These are phyloP conservation scores for Trachelus stipa DNA, from an alignment of 2,888 invertebrate species.

Conservation along the genomic window DNA sequence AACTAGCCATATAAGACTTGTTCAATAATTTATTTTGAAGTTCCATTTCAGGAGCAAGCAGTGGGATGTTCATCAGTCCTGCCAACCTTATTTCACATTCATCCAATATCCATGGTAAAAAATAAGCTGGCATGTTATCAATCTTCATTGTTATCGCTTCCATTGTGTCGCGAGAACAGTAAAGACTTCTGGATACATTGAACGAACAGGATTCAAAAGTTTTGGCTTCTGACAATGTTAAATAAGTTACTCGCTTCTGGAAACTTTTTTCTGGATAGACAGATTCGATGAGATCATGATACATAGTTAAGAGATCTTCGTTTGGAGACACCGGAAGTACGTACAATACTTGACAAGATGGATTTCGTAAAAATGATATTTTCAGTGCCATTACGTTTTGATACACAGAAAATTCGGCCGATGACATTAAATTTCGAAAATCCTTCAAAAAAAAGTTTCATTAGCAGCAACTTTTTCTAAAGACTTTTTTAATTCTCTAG, in stretches of 20 bases:
- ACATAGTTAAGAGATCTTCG: slow-evolving; percentile 37
- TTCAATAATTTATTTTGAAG: slow-evolving; percentile 35
- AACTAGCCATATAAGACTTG: slow-evolving; percentile 27
- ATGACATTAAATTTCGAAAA: slow-evolving; percentile 28
- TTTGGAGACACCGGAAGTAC: slow-evolving; percentile 36
- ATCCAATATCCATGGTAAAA: slow-evolving; percentile 43
- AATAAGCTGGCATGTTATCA: slow-evolving; percentile 30
- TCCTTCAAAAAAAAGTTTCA: slow-evolving; percentile 16
- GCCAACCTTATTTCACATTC: slow-evolving; percentile 45
- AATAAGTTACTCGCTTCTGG: slow-evolving; percentile 34
- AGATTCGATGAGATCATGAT: slow-evolving; percentile 39
- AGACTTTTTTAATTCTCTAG: not conserved
- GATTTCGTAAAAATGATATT: slow-evolving; percentile 37
- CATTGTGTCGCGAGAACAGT: slow-evolving; percentile 41
- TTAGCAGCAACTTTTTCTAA: not conserved
- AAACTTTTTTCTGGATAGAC: slow-evolving; percentile 25
- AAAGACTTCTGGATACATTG: slow-evolving; percentile 39
- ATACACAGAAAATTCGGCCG: slow-evolving; percentile 25
- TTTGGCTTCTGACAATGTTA: slow-evolving; percentile 33
- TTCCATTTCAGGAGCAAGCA: slow-evolving; percentile 36
- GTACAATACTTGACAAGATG: slow-evolving; percentile 36
- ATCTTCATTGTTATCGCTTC: slow-evolving; percentile 28
- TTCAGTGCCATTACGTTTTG: slow-evolving; percentile 38
- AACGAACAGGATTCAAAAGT: slow-evolving; percentile 32
- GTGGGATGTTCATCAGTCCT: slow-evolving; percentile 32